phyloP scores from a whole-genome alignment of 2,888 invertebrate species.

The Parelbella ahira region DNA sequence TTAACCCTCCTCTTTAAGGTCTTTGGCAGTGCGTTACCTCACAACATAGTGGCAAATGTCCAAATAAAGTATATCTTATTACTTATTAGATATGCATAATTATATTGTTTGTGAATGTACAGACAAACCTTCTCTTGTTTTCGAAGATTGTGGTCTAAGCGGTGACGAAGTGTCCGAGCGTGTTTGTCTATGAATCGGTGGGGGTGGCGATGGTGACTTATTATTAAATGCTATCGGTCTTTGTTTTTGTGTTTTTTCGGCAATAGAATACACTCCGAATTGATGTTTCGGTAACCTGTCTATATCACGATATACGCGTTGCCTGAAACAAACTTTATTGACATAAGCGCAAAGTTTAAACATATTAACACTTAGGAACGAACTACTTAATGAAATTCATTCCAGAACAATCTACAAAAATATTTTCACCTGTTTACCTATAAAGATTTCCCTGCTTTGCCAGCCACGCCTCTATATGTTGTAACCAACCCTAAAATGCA shows the following conservation, averaged over 20 bases:
- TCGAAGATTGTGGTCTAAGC: slow-evolving; percentile 50
- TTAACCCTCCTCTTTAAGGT: too few species aligned
- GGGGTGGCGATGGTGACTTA: slow-evolving; percentile 50
- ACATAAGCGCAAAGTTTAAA: slow-evolving; percentile 18
- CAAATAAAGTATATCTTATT: too few species aligned
- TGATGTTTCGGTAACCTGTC: slow-evolving; percentile 59
- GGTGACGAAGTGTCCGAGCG: slow-evolving; percentile 38
- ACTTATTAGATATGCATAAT: too few species aligned
- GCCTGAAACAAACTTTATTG: slow-evolving; percentile 52
- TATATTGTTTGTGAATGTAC: too few species aligned
- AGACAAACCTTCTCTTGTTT: slow-evolving; percentile 53
- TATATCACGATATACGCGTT: slow-evolving; percentile 51
- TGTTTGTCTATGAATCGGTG: slow-evolving; percentile 42
- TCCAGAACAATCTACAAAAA: slow-evolving; percentile 30
- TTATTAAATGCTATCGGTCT: slow-evolving; percentile 46
- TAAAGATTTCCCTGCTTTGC: slow-evolving; percentile 78
- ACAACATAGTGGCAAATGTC: too few species aligned
- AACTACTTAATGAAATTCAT: too few species aligned
- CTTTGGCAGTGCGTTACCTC: slow-evolving; percentile 53
- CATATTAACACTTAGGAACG: too few species aligned
- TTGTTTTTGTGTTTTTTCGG: slow-evolving; percentile 46
- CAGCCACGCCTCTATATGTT: slow-evolving; percentile 67
- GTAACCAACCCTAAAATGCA: slow-evolving; percentile 63
- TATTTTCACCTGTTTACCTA: slow-evolving; percentile 66
- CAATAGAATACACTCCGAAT: slow-evolving; percentile 63